These are phyloP conservation scores for Contarinia nasturtii DNA, from an alignment of 1,140 invertebrate species.

Conservation along the genomic window DNA sequence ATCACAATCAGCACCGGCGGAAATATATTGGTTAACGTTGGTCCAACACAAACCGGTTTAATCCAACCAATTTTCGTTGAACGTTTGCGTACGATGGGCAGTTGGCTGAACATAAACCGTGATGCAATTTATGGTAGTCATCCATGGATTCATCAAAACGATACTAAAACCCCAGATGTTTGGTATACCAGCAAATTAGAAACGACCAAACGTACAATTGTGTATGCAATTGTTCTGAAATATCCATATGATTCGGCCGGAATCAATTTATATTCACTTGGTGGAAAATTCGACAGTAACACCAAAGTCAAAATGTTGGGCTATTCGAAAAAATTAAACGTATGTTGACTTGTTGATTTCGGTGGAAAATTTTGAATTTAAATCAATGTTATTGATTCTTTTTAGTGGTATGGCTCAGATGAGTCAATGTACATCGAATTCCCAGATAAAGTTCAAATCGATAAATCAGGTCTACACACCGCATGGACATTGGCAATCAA, in stretches of 20 bases:
- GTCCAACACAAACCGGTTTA: slow-evolving; percentile 74
- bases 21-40: slow-evolving; percentile 77
- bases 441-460: neutral
- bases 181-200: neutral
- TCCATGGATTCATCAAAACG: slow-evolving; percentile 1
- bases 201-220: neutral
- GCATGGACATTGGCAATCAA: neutral
- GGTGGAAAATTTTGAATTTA: neutral
- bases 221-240: slow-evolving; percentile 19
- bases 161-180: neutral
- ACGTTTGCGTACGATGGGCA: slow-evolving; percentile 47
- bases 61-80: slow-evolving; percentile 84
- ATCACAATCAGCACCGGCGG: slow-evolving; percentile 74
- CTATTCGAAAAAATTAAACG: neutral
- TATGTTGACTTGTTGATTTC: neutral
- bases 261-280: slow-evolving; percentile 15
- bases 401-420: neutral
- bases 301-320: slow-evolving; percentile 11
- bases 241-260: slow-evolving; percentile 21
- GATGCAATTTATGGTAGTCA: neutral
- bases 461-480: neutral
- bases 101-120: slow-evolving; percentile 7
- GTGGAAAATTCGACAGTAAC: slow-evolving; percentile 8
- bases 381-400: neutral
- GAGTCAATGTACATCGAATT: neutral